Base-by-base conservation (phyloP, 2,797 vertebrate species). In the Danio tinwini region DNA sequence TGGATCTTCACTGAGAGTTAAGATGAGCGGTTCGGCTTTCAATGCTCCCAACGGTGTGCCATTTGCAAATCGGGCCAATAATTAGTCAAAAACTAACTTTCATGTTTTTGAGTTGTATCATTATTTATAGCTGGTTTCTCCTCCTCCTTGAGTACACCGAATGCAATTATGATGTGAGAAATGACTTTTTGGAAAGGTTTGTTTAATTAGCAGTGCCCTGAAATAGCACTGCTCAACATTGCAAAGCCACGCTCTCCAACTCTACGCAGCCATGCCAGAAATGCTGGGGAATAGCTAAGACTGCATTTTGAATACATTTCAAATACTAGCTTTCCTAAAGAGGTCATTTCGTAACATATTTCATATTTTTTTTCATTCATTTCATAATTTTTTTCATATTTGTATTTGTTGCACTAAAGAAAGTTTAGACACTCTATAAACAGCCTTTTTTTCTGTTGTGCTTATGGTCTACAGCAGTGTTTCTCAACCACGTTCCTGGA, bases 181-280 rank as follows among this genome's bases (percentile, higher is more conserved):
- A 81, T 81, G 5, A 19, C 37, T 59, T 74, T 74, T 68, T 14
- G 56, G 29, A 74, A 74, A 74, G 76, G 61, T 70, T 63, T 74
- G 75, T 52, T 80, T 86, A 85, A 87, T 86, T 84, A 83, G 78
- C 71, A 17, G 44, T 76, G 55, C 75, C 62, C 74, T 78, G 75
- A 67, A 80, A 85, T 74, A 71, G 59, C 83, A 81, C 61, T 21
- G 49, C 67, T 44, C 79, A 68, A 8, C 44, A 65, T 67, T 69
- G 69, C 44, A 70, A 62, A 58, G 61, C 12, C 61, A 13, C 40
- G 0, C 74, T 62, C 74, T 67, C 39, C 29, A 65, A 75, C 67
- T 59, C 64, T 58, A 55, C 10, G 16, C 50, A 53, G 40, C 45
- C 2, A 44, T 82, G 70, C 79, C 73, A 75, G 69, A 75, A 17